phyloP scores from a whole-genome alignment of 2,888 invertebrate species.

The Troglohyphantes excavatus region DNA sequence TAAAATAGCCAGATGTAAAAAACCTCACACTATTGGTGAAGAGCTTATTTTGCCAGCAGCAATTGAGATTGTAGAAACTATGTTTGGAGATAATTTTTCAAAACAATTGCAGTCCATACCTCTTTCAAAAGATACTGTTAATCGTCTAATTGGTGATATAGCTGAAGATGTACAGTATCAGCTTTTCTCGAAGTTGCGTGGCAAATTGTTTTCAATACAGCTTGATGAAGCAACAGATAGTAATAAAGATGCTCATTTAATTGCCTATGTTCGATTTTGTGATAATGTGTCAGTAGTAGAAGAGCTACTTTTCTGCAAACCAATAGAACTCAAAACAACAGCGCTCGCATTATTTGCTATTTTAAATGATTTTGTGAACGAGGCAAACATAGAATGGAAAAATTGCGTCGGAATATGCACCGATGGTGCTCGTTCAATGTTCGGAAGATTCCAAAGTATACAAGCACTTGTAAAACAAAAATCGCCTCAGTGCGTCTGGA shows the following conservation, averaged over 20 bases:
- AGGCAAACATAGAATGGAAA: slow-evolving; percentile 49
- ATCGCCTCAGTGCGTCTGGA: no score
- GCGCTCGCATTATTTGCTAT: no score
- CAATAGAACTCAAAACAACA: no score
- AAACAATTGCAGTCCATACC: no score
- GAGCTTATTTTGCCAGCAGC: slow-evolving; percentile 48
- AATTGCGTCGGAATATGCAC: slow-evolving; percentile 59
- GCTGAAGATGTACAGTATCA: slow-evolving; percentile 67
- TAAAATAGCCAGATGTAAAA: slow-evolving; percentile 38
- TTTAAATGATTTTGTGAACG: slow-evolving; percentile 31
- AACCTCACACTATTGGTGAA: slow-evolving; percentile 45
- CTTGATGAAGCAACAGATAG: no score
- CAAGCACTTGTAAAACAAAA: no score
- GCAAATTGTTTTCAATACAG: no score
- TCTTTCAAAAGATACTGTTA: slow-evolving; percentile 60
- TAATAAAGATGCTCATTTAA: no score
- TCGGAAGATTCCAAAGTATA: slow-evolving; percentile 41
- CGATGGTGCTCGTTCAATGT: slow-evolving; percentile 57
- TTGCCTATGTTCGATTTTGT: no score
- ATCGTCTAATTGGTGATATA: slow-evolving; percentile 62
- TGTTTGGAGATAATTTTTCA: slow-evolving; percentile 21
- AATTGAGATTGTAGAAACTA: slow-evolving; percentile 38
- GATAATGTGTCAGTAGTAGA: no score
- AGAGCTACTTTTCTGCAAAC: no score
- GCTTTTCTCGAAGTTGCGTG: slow-evolving; percentile 49